Conservation (phyloP, 2,888 invertebrate genomes). For the Nomada goodeniana region DNA sequence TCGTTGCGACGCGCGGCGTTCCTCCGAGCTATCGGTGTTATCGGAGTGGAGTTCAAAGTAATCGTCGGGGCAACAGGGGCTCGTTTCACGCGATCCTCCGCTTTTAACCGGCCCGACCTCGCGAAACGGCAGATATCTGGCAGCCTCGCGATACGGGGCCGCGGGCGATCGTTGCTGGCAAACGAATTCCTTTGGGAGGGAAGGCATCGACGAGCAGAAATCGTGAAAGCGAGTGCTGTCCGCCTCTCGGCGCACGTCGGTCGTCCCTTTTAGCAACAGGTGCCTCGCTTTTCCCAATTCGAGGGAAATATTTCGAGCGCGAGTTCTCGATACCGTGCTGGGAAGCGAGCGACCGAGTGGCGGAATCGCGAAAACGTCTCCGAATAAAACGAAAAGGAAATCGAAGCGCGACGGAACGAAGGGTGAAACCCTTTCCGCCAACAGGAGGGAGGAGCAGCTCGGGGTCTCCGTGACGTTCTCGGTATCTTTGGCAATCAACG, state of each 20-base stretch:
- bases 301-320: too few relatives aligned
- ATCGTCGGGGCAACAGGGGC: conserved; percentile 22
- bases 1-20: too few relatives aligned
- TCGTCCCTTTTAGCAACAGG: conserved; percentile 64
- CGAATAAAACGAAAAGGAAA: too few relatives aligned
- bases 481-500: conserved; percentile 44
- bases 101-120: conserved; percentile 26
- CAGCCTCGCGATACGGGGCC: not conserved
- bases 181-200: not conserved
- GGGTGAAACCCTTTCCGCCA: conserved; percentile 16
- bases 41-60: conserved; percentile 34
- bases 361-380: too few relatives aligned
- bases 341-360: too few relatives aligned
- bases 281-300: conserved; percentile 51
- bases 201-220: not conserved
- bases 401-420: too few relatives aligned
- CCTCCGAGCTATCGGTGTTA: conserved; percentile 13
- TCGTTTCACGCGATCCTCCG: conserved; percentile 17
- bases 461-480: conserved; percentile 28
- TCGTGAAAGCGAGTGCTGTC: conserved; percentile 1
- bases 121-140: conserved; percentile 7
- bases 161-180: too few relatives aligned
- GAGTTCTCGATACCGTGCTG: too few relatives aligned
- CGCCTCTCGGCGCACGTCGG: not conserved
- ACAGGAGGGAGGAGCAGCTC: conserved; percentile 28